Conservation (phyloP, 2,888 invertebrate genomes). For the Tetranychus truncatus region DNA sequence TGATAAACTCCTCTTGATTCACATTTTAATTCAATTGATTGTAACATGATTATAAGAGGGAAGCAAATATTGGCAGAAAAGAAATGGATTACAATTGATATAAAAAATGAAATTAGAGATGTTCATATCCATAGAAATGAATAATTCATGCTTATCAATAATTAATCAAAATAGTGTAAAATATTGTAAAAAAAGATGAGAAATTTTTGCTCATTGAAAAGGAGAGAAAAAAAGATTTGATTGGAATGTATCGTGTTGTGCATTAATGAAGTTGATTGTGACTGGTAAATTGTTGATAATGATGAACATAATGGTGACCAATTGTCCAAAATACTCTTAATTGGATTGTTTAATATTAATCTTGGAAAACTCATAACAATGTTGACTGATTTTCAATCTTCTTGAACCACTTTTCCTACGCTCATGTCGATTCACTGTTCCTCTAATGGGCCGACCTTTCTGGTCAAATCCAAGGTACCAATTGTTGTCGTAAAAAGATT, state of each 20-base stretch:
- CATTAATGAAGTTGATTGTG: background rate
- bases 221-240: background rate
- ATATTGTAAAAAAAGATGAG: background rate
- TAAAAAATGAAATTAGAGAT: too few species aligned
- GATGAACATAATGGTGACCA: background rate
- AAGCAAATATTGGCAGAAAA: too few species aligned
- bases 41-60: too few species aligned
- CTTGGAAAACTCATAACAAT: background rate
- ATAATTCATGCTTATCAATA: background rate
- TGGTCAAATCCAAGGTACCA: background rate
- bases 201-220: background rate
- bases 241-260: background rate
- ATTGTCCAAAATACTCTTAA: background rate
- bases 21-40: too few species aligned
- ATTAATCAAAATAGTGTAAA: background rate
- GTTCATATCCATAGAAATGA: too few species aligned
- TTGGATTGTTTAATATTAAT: background rate
- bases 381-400: background rate
- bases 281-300: background rate
- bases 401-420: background rate
- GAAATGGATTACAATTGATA: too few species aligned
- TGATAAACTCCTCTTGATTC: too few species aligned
- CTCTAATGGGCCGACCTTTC: background rate
- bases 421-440: background rate
- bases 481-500: background rate